Evolutionary conservation across 2,888 invertebrate genomes (phyloP), one percentile per base, ranked within the genome.

Genomic region (Eristalis tenax): DNA sequence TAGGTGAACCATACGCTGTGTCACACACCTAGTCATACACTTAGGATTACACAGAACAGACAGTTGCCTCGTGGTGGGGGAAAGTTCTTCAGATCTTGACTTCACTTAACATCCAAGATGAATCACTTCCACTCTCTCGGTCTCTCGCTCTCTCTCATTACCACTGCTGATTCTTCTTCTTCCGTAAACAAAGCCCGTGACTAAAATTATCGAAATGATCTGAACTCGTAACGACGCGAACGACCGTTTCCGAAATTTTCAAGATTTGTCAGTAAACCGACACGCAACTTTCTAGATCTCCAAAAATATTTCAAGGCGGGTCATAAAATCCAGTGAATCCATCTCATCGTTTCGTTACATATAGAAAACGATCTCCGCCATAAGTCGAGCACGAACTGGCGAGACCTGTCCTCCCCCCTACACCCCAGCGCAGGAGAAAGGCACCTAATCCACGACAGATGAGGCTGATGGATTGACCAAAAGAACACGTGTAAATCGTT

Each of bases 401-500:
- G n/a, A 50, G 43, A n/a, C 6, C 43, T n/a, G 40, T 6, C 6
- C 43, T 6, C 18, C 5, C 18, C 50, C 6, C 6, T 6, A 18
- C n/a, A 15, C 18, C 15, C 43, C 43, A 1, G 4, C 15, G 6
- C 43, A 2, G 8, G 50, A 18, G 50, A 50, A 50, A 50, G 50
- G 50, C 50, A 50, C 18, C 50, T 1, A 50, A 50, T 50, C 50
- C 18, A 18, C 4, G 18, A 5, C 50, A 18, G 50, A 50, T 50
- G 50, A 50, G 5, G n/a, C 50, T 65, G 68, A 77, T 56, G 40
- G 18, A 74, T 78, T 74, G 35, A 57, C 43, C 38, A 68, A 65
- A 64, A 75, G 69, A 69, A 79, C 70, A 79, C 70, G 26, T 69
- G 73, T 78, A 73, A 40, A 11, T 61, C 26, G 57, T 57, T 77